Percentiles rank a stretch among this genome's conserved stretches.
Evolutionary conservation across 2,888 invertebrate genomes (phyloP).

Genomic region (Drosophila neotestacea): DNA sequence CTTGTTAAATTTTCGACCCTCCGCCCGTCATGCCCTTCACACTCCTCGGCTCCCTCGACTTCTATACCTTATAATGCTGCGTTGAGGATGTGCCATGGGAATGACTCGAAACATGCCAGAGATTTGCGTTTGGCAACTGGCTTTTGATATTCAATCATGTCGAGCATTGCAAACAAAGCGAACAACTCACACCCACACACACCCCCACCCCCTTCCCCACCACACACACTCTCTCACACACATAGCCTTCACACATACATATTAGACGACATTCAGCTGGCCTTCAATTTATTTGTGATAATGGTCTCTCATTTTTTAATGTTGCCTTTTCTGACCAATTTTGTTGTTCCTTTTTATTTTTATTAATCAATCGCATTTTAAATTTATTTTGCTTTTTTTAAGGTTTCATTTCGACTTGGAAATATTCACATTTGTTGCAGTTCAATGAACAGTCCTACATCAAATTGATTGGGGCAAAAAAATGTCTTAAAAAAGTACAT

Average conservation of each 20-base stretch:
- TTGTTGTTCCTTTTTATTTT: constrained; percentile 22
- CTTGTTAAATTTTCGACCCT: constrained; percentile 70
- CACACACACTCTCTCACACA: constrained; percentile 21
- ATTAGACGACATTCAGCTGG: constrained; percentile 52
- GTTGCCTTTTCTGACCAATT: constrained; percentile 40
- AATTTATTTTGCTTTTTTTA: constrained; percentile 43
- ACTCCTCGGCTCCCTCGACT: not conserved
- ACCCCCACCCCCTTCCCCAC: constrained; percentile 19
- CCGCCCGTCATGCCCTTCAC: not conserved
- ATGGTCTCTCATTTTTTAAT: constrained; percentile 71
- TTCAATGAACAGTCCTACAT: constrained; percentile 36
- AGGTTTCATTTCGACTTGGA: constrained; percentile 41
- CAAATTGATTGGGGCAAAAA: constrained; percentile 52
- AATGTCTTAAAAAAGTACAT: constrained; percentile 6
- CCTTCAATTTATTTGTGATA: constrained; percentile 73
- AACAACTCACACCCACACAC: constrained; percentile 33
- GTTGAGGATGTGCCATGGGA: constrained; percentile 21
- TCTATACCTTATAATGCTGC: constrained; percentile 36
- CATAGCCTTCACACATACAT: constrained; percentile 4
- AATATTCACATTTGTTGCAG: constrained; percentile 38
- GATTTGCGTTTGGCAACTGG: constrained; percentile 73
- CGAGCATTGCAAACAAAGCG: constrained; percentile 54
- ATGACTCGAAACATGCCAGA: constrained; percentile 67
- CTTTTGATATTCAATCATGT: constrained; percentile 80
- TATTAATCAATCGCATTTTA: constrained; percentile 56